A percentile compares a stretch with the other conserved stretches of the same genome.
These are phyloP conservation scores for Ceratoteleas bidentatus DNA, from an alignment of 1,140 invertebrate species.

Conservation along the genomic window DNA sequence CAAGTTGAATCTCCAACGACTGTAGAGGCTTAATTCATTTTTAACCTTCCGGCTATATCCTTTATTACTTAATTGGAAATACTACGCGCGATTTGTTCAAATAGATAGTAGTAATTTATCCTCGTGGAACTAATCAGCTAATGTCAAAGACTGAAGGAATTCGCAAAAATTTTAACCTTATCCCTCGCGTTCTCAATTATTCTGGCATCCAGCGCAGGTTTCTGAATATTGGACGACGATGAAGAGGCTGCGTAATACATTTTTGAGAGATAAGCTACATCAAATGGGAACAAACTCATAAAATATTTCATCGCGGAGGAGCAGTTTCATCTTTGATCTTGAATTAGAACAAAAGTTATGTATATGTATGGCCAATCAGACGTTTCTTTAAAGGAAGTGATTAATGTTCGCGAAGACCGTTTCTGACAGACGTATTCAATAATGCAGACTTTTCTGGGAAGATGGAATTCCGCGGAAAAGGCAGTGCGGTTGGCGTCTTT, in stretches of 20 bases:
- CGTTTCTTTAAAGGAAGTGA: slow-evolving; percentile 42
- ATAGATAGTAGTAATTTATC: slow-evolving; percentile 29
- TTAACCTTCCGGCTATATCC: too few relatives aligned
- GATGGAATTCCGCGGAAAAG: slow-evolving; percentile 38
- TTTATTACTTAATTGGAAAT: too few relatives aligned
- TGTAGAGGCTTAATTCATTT: too few relatives aligned
- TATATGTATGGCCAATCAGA: slow-evolving; percentile 39
- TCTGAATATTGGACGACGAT: slow-evolving; percentile 46
- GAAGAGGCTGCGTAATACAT: slow-evolving; percentile 33
- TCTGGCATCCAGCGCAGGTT: slow-evolving; percentile 21
- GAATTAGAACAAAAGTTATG: slow-evolving; percentile 49
- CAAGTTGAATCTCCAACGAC: too few relatives aligned
- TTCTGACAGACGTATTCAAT: slow-evolving; percentile 45
- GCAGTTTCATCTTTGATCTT: slow-evolving; percentile 55
- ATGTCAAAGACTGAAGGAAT: neutral
- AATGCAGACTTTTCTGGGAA: slow-evolving; percentile 39
- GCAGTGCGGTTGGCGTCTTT: neutral
- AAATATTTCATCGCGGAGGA: slow-evolving; percentile 44
- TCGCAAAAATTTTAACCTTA: too few relatives aligned
- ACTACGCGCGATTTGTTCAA: slow-evolving; percentile 24
- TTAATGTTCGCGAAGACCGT: slow-evolving; percentile 35
- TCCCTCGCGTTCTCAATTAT: slow-evolving; percentile 36
- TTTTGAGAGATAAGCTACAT: slow-evolving; percentile 29
- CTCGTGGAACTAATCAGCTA: neutral
- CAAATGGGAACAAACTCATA: slow-evolving; percentile 55